phyloP scores from a whole-genome alignment of 2,797 vertebrate species.

The Leuciscus waleckii region DNA sequence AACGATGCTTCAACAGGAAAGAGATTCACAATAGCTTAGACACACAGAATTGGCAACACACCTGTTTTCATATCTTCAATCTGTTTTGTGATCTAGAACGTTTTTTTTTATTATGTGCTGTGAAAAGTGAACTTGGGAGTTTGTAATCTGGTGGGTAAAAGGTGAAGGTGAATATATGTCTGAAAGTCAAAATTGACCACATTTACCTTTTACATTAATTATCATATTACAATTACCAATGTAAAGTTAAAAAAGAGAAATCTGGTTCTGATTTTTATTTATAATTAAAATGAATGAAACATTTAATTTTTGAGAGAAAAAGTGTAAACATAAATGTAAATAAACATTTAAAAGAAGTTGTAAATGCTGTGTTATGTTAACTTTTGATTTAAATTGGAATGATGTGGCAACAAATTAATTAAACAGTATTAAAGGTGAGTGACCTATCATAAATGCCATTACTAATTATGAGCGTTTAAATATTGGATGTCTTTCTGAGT shows the following conservation, averaged over 20 bases:
- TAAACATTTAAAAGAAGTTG: not conserved
- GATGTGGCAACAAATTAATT: constrained; percentile 5
- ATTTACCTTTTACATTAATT: not conserved
- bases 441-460: constrained; percentile 28
- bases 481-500: constrained; percentile 47
- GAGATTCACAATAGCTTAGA: constrained; percentile 30
- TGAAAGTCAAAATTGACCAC: not conserved
- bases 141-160: not conserved
- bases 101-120: not conserved
- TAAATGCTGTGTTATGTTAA: not conserved
- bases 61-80: constrained; percentile 1
- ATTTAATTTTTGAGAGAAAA: not conserved
- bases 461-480: constrained; percentile 45
- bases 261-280: not conserved
- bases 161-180: not conserved
- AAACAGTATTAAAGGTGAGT: constrained; percentile 30
- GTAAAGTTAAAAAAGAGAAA: not conserved
- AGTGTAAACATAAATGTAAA: not conserved
- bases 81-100: not conserved
- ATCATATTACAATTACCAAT: not conserved
- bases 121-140: not conserved
- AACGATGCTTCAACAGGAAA: constrained; percentile 18
- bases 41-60: constrained; percentile 32
- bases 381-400: constrained; percentile 12
- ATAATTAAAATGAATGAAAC: not conserved